These are phyloP conservation scores for Lepidonotus clava DNA, from an alignment of 2,888 invertebrate genomes.

Conservation along the genomic window DNA sequence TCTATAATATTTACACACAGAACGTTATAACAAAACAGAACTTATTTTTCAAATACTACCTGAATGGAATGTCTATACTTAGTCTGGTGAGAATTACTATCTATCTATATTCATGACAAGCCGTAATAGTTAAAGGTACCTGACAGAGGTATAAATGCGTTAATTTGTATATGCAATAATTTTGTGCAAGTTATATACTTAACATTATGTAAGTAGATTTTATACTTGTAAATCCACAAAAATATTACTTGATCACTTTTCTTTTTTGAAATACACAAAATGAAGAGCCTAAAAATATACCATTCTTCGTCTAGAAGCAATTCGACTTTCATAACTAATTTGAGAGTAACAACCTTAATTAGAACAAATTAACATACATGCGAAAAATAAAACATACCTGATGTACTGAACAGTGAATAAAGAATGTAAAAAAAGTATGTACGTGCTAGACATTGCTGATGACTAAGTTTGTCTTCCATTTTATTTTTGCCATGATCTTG, in stretches of 20 bases:
- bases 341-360: background rate
- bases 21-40: background rate
- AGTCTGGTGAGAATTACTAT: background rate
- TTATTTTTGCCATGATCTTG: background rate
- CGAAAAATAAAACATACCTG: too few species aligned
- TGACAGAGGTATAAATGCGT: background rate
- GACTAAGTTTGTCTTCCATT: background rate
- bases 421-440: too few species aligned
- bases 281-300: conserved; percentile 9
- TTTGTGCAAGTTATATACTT: background rate
- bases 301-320: too few species aligned
- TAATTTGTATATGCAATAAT: background rate
- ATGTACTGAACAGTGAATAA: too few species aligned
- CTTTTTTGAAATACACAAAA: conserved; percentile 7
- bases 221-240: too few species aligned
- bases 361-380: too few species aligned
- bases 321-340: background rate
- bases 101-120: background rate
- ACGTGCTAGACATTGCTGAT: background rate
- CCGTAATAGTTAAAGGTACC: background rate
- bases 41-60: background rate
- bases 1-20: background rate
- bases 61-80: conserved; percentile 7
- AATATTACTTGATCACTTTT: too few species aligned
- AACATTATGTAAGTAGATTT: background rate